Base-by-base conservation (phyloP, 1,140 invertebrate species). In the Procambarus virginalis region DNA sequence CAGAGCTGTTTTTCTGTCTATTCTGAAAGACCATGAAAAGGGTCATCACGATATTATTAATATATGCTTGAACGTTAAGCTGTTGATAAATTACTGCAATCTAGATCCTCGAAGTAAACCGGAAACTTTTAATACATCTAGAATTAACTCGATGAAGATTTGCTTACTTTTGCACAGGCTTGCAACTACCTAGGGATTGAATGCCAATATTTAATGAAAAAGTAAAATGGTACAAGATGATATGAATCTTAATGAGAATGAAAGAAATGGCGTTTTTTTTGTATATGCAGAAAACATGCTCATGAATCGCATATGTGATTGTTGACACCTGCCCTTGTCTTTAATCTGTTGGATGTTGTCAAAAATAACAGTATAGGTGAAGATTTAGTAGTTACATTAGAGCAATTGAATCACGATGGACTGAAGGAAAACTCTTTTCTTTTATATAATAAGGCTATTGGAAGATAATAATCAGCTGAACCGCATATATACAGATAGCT, bases 351-450 rank as follows among this genome's bases (percentile, higher is more conserved):
- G 12, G 14, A 34, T 48, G 34, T 79, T 1, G 22, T 80, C 6
- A 80, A 20, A 22, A 49, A 70, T 20, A n/a, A 34, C 10, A 14
- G 22, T 17, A 45, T 45, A 55, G 48, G n/a, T 2, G 45, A 45
- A n/a, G 51, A 86, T 46, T 78, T 77, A 20, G 14, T 10, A 10
- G 4, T 49, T 2, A 9, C 34, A 14, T 3, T 64, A 86, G 49
- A 87, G 1, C 45, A 48, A 34, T 17, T 51, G 12, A 60, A 68
- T 5, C 45, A 70, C 9, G 77, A 87, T 9, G 85, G 85, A 9
- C 17, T 87, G 12, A 87, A 87, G 34, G 85, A 87, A n/a, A 87
- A 58, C 60, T 9, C 58, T 87, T 3, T 87, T 87, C 60, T 87
- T 87, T 51, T 87, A 22, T 70, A 68, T 87, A 12, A 81, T 87